Evolutionary conservation across 1,140 invertebrate genomes (phyloP), one percentile per base, ranked within the genome.

Genomic region (Hylaeus volcanicus): DNA sequence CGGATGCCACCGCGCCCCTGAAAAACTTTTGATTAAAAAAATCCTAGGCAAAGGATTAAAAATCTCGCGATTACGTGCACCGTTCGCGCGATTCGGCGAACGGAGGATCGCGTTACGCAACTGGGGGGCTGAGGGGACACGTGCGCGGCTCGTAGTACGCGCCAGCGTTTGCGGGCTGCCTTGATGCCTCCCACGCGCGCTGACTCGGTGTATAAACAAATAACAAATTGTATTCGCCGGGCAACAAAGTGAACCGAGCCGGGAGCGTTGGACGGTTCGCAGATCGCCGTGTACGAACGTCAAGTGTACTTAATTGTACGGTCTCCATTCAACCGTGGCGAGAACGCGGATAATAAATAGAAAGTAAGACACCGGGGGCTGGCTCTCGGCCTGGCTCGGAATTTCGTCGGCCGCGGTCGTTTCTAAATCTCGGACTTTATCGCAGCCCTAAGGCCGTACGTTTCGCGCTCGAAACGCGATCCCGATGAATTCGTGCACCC

Each of bases 301-400:
- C 77, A 74, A 74, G 77, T 74, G 77, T 74, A 73, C 51, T 79
- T 79, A 79, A 79, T 79, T 79, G 77, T 45, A 66, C 77, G 77
- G 70, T 74, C 77, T 74, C 77, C 77, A 58, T 79, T 79, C 53
- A 79, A 43, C 61, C 71, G 61, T 79, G 77, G 77, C 77, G 56
- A 51, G 77, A 74, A 65, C 70, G 70, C 71, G 77, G 70, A 66
- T 74, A 74, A 55, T 79, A 74, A 74, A 55, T 79, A 74, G 77
- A 79, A 79, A 79, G 77, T 65, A 58, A 79, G 77, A 74, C 71
- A 6, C 26, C 55, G 11, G 45, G 45, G 43, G n/a, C n/a, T 11
- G 37, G 26, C 26, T 26, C 5, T 11, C 14, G 14, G 2, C 6
- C 58, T 8, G 5, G 5, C 6, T 51, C 64, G 74, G 70, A 77